phyloP scores from a whole-genome alignment of 2,888 invertebrate species.

The Eurytoma californica region DNA sequence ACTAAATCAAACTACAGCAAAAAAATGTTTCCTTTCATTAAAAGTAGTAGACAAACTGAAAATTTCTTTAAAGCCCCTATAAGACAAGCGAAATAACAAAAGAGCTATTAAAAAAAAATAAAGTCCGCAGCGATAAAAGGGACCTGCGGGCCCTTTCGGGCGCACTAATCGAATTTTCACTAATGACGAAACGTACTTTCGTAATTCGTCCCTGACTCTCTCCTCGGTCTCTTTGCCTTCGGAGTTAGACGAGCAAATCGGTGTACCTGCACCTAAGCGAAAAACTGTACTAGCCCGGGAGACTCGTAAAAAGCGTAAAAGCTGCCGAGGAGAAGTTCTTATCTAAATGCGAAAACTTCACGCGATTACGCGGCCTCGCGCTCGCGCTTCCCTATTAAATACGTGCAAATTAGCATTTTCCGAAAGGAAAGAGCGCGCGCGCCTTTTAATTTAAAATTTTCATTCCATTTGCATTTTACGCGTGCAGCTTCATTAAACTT shows the following conservation, averaged over 20 bases:
- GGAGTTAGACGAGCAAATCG: constrained; percentile 32
- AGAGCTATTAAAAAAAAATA: neutral
- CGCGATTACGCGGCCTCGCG: constrained; percentile 4
- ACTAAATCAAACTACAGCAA: too few species aligned
- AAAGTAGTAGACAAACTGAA: too few species aligned
- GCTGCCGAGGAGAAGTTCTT: constrained; percentile 52
- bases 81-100: neutral
- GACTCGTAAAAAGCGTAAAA: constrained; percentile 52
- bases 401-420: constrained; percentile 47
- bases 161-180: neutral
- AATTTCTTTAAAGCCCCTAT: too few species aligned
- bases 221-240: neutral
- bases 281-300: constrained; percentile 35
- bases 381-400: constrained; percentile 20
- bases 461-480: constrained; percentile 45
- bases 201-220: neutral
- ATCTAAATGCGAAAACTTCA: constrained; percentile 58
- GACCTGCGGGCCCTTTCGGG: neutral
- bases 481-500: constrained; percentile 20
- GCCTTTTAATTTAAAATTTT: constrained; percentile 29
- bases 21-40: too few species aligned
- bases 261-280: constrained; percentile 10
- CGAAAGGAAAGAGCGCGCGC: constrained; percentile 16
- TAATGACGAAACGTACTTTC: neutral
- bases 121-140: neutral